These are phyloP conservation scores for Eledona agricola DNA, from an alignment of 2,888 invertebrate species.

Conservation along the genomic window DNA sequence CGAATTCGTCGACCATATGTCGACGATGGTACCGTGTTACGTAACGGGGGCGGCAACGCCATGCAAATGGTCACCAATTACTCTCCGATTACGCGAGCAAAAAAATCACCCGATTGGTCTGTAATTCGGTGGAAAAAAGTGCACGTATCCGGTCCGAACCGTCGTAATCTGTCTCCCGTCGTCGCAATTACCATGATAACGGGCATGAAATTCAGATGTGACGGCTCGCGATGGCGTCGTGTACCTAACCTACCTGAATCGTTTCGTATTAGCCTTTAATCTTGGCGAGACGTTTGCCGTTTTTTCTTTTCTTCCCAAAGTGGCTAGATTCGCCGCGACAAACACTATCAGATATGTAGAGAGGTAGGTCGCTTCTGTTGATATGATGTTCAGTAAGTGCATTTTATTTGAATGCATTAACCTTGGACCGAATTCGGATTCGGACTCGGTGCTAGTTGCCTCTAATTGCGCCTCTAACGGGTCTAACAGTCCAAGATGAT, in stretches of 20 bases:
- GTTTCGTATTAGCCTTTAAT: conserved; percentile 36
- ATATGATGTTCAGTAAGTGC: neutral
- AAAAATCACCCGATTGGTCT: conserved; percentile 11
- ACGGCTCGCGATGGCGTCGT: too few relatives aligned
- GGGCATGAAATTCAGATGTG: conserved; percentile 17
- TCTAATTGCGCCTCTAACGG: neutral
- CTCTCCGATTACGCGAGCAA: conserved; percentile 14
- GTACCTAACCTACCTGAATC: conserved; percentile 46
- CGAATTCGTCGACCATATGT: conserved; percentile 15
- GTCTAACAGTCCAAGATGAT: conserved; percentile 26
- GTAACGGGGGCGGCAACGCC: conserved; percentile 22
- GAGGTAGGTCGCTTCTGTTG: conserved; percentile 6
- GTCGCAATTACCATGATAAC: too few relatives aligned
- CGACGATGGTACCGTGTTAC: conserved; percentile 16
- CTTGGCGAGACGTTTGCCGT: too few relatives aligned
- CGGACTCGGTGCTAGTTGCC: neutral
- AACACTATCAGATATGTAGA: conserved; percentile 1
- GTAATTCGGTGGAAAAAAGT: too few relatives aligned
- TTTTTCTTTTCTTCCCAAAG: too few relatives aligned
- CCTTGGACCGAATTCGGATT: conserved; percentile 3
- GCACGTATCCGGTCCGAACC: conserved; percentile 7
- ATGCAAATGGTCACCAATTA: conserved; percentile 20
- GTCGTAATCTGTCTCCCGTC: conserved; percentile 7
- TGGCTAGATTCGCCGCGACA: neutral
- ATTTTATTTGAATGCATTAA: conserved; percentile 6